These are phyloP conservation scores for Epistrophe grossulariae DNA, from an alignment of 2,888 invertebrate species.

Conservation along the genomic window DNA sequence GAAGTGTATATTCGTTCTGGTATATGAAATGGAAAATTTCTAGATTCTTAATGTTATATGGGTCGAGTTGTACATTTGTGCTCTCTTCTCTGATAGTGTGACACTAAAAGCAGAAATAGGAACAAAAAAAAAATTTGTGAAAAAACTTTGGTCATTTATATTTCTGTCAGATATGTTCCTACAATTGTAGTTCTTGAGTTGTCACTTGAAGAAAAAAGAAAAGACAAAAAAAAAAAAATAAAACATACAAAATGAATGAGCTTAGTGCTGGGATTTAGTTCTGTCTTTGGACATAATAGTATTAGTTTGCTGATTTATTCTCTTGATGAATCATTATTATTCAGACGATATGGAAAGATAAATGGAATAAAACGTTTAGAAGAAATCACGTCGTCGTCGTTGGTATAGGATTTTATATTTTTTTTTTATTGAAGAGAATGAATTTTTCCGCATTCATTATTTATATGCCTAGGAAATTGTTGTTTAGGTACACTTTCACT, in stretches of 20 bases:
- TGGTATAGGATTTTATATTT: too few species aligned
- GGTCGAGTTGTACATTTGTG: constrained; percentile 46
- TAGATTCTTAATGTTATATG: constrained; percentile 57
- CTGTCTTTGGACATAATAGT: constrained; percentile 39
- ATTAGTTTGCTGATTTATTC: constrained; percentile 54
- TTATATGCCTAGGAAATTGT: background rate
- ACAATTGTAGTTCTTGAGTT: constrained; percentile 23
- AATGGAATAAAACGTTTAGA: constrained; percentile 27
- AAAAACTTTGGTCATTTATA: constrained; percentile 67
- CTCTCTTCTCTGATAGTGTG: constrained; percentile 37
- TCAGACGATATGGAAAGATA: constrained; percentile 2
- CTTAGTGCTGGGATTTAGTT: constrained; percentile 36
- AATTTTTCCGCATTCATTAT: background rate
- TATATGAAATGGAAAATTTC: constrained; percentile 41
- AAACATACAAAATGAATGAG: constrained; percentile 19
- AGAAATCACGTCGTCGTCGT: constrained; percentile 1
- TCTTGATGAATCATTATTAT: constrained; percentile 31
- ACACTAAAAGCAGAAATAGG: constrained; percentile 49
- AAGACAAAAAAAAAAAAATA: background rate
- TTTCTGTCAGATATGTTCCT: constrained; percentile 58
- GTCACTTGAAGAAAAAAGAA: constrained; percentile 21
- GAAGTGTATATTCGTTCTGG: background rate
- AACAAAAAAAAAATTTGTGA: constrained; percentile 25
- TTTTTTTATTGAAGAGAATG: background rate
- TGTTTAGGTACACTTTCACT: background rate